Evolutionary conservation across 2,888 invertebrate genomes (phyloP), one percentile per base, ranked within the genome.

Genomic region (Eupithecia dodoneata): DNA sequence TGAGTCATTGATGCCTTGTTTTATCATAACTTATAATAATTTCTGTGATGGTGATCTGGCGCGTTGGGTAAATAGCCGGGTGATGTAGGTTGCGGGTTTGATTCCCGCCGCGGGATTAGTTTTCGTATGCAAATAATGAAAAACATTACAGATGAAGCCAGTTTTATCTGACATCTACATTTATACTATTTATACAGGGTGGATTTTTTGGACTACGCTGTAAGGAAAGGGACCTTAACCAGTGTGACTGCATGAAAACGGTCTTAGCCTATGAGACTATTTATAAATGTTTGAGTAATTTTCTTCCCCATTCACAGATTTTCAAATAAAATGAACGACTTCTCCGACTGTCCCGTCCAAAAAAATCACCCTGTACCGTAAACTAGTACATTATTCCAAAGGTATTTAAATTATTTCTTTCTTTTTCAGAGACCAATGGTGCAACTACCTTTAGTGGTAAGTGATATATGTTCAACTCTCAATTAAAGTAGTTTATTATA

Each of bases 401-500:
- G n/a, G 18, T 12, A 9, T 67, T 66, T 3, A 66, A 44, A 18
- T 65, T 15, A 70, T 70, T 70, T 49, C 0, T 67, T 18, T 90
- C 30, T 88, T 84, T 94, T 93, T 77, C 94, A 95, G 95, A 94
- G 91, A 92, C 94, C 94, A 94, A 95, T 95, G 95, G 95, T 95
- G 93, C 95, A 95, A 87, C 85, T 95, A 94, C 91, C 93, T 88
- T 73, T 88, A 87, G 87, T 90, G 93, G 95, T 95, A 84, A 93
- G 94, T 90, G 74, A n/a, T 49, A 18, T 10, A 63, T 30, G 3
- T n/a, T 10, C 4, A 63, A 30, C 10, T 63, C 6, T 2, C 3
- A 59, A 9, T 18, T 9, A 18, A 18, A 18, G 18, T 18, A 18
- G 59, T 18, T 18, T 10, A 18, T 18, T 7, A 55, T 55, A 52